These are phyloP conservation scores for Nymphalis c-album DNA, from an alignment of 2,888 invertebrate species.

Conservation along the genomic window DNA sequence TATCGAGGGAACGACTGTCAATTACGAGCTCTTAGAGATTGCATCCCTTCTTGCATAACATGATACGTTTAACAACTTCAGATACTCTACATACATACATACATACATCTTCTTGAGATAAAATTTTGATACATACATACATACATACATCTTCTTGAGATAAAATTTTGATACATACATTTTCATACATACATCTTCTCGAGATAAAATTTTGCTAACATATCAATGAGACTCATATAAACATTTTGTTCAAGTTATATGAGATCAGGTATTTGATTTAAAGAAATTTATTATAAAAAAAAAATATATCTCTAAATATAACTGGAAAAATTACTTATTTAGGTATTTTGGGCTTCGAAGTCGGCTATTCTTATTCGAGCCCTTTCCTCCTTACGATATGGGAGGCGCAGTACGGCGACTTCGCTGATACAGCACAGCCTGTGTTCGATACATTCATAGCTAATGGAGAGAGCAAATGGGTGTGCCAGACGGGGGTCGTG, in stretches of 20 bases:
- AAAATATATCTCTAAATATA: not conserved
- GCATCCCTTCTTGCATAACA: slow-evolving; percentile 28
- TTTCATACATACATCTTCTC: too few species aligned
- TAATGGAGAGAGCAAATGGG: slow-evolving; percentile 91
- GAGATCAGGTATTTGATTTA: not conserved
- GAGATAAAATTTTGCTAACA: not conserved
- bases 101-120: too few species aligned
- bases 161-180: slow-evolving; percentile 10
- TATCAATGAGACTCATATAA: not conserved
- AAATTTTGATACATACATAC: slow-evolving; percentile 1
- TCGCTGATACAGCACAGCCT: slow-evolving; percentile 86
- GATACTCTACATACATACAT: slow-evolving; percentile 9
- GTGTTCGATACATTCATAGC: slow-evolving; percentile 84
- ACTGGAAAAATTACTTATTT: slow-evolving; percentile 1
- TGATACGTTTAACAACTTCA: slow-evolving; percentile 17
- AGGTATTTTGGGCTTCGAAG: slow-evolving; percentile 86
- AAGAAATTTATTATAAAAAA: not conserved
- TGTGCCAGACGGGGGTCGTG: slow-evolving; percentile 89
- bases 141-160: too few species aligned
- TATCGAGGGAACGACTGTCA: slow-evolving; percentile 32
- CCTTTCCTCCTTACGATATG: slow-evolving; percentile 87
- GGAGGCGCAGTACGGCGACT: slow-evolving; percentile 95
- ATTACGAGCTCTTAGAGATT: slow-evolving; percentile 34
- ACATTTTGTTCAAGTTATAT: not conserved
- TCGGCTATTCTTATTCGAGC: slow-evolving; percentile 90